Evolutionary conservation across 2,797 vertebrate species (phyloP), one percentile per base, ranked within the genome.

Genomic region (Ispidina picta): DNA sequence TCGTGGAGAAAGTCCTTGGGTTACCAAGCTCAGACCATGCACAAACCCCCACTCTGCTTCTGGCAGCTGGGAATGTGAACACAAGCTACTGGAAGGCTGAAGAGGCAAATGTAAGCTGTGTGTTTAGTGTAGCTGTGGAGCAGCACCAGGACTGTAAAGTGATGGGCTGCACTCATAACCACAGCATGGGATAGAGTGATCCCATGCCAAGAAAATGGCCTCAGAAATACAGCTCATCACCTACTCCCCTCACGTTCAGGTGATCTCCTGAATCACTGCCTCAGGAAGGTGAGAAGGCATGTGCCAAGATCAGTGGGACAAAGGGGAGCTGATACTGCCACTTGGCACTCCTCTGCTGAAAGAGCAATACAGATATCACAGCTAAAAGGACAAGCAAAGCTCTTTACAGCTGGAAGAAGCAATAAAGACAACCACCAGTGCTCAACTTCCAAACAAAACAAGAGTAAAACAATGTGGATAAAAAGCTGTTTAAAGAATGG

Each of bases 191-290:
- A 83, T 49, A 51, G 55, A 70, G 19, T 35, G 59, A 28, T 46
- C 69, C 11, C 7, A 46, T 48, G 41, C 14, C 17, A 41, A 85
- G 52, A 70, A 48, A 65, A 65, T n/a, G 46, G 28, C n/a, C 20
- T 88, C 59, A 76, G 69, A 77, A 93, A 35, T 84, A 85, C 18
- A 89, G 39, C 29, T 92, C 73, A 86, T 49, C 31, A 83, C 52
- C 55, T 71, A 37, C 25, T 80, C 20, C 59, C 60, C 44, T 54
- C 35, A 25, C 31, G 37, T 26, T 89, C 44, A 35, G 44, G 37
- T 81, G 62, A 92, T 80, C 87, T 44, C 64, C 83, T 84, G 69
- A 85, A 83, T 79, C 58, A 91, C 17, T 92, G 78, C 52, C 39
- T 65, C 12, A 1, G 68, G 58, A 73, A 96, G 31, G 66, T 55